Evolutionary conservation across 92 coral and sea anemone genomes (phyloP), one percentile per base, ranked within the genome.

Genomic region (Paramuricea clavata): DNA sequence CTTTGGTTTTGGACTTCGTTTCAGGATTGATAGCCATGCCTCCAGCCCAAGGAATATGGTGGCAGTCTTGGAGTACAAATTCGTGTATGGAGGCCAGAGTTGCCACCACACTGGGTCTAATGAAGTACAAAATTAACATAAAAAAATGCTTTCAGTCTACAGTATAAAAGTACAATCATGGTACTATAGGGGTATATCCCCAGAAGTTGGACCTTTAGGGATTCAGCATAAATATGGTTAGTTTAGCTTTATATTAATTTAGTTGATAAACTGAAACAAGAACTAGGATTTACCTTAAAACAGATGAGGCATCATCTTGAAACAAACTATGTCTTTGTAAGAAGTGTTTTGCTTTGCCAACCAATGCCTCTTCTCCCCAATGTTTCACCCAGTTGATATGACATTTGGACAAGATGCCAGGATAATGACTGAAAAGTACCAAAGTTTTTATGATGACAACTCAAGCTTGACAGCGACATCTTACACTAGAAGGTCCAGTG

Each of bases 31-130:
- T 54, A 13, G 62, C 62, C 62, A 6, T 54, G 26, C 92, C 90
- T 12, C 99, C 99, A 47, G 95, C 96, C 97, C 99, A 97, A 6
- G 99, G 99, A 12, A 94, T 94, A 81, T 97, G 99, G 83, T 93
- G 99, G 36, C 99, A 97, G 65, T 91, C 97, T 81, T 95, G 82
- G 12, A 97, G 81, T 74, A 93, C 99, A 86, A 93, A 94, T 68
- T 95, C 97, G 75, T 97, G 99, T 33, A 97, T 97, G 0, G 95
- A 93, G 23, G 99, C 95, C 33, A 97, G 87, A 21, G 97, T 81
- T 17, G 98, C 88, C 10, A 94, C 97, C 0, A 97, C 95, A 64
- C 92, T 97, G 43, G 89, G 94, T 19, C 99, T 97, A 47, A 25
- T 76, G 27, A 21, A 54, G 62, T 10, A 47, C 16, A 54, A 19